These are phyloP conservation scores for Cavia porcellus DNA, from an alignment of 2,113 vertebrate genomes.

Conservation along the genomic window DNA sequence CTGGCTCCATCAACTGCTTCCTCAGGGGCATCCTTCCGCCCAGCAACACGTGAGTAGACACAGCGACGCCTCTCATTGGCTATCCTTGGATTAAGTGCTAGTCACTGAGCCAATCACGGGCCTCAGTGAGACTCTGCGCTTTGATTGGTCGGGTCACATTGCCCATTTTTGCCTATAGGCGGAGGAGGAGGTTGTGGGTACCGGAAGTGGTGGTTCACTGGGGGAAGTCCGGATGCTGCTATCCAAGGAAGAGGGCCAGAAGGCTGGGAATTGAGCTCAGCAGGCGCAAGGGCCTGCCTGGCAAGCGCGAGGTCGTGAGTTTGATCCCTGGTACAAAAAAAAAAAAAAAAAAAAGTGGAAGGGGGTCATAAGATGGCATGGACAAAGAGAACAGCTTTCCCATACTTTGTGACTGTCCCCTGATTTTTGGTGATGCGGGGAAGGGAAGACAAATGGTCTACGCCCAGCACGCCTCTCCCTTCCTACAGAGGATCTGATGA, in stretches of 20 bases:
- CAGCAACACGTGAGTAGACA: not conserved
- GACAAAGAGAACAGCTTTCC: not conserved
- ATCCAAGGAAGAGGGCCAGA: not conserved
- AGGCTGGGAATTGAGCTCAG: too few species aligned
- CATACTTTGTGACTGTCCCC: not conserved
- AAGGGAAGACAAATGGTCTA: too few species aligned
- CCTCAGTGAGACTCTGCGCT: not conserved
- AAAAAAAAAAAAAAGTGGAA: too few species aligned
- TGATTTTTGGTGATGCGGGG: too few species aligned
- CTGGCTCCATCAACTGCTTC: too few species aligned
- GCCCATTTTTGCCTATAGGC: not conserved
- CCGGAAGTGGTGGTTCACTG: not conserved
- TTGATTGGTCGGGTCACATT: not conserved
- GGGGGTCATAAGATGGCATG: too few species aligned
- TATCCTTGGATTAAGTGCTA: not conserved
- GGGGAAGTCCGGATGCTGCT: not conserved
- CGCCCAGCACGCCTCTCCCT: too few species aligned
- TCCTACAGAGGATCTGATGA: not conserved
- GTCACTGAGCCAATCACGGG: not conserved
- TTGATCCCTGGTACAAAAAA: too few species aligned
- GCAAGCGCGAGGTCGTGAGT: too few species aligned
- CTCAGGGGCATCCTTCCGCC: not conserved
- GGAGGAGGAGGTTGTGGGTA: too few species aligned
- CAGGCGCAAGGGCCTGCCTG: too few species aligned
- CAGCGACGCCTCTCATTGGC: not conserved